Conservation (phyloP, 2,888 invertebrate genomes). For the Lithophane ornitopus region DNA sequence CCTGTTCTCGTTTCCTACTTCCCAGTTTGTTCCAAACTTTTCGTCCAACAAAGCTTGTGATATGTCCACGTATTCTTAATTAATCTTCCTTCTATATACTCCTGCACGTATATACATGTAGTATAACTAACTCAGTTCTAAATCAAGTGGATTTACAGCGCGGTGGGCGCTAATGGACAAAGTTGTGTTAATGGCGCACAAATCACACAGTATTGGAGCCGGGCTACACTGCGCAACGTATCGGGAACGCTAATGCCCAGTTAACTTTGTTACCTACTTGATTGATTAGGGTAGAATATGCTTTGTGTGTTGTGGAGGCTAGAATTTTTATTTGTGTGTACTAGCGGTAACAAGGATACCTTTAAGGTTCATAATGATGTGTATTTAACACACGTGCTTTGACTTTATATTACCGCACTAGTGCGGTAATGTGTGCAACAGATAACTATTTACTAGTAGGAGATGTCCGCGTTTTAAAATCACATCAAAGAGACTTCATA, state of each 20-base stretch:
- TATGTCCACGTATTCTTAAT: conserved; percentile 54
- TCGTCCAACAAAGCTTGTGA: conserved; percentile 13
- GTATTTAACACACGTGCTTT: no score
- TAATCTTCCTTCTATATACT: conserved; percentile 50
- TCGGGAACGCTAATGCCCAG: conserved; percentile 59
- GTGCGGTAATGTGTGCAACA: no score
- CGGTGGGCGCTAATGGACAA: conserved; percentile 72
- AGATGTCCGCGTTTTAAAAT: no score
- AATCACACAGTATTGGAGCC: conserved; percentile 63
- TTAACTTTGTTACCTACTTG: conserved; percentile 51
- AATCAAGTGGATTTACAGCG: conserved; percentile 79
- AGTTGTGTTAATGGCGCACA: conserved; percentile 70
- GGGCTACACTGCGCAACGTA: conserved; percentile 27
- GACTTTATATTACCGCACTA: no score
- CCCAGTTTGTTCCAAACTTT: not conserved
- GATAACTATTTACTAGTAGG: no score
- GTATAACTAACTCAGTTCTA: conserved; percentile 62
- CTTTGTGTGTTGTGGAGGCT: not conserved
- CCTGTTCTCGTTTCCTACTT: not conserved
- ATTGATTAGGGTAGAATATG: conserved; percentile 56
- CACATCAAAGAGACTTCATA: no score
- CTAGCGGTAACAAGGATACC: not conserved
- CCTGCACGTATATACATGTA: conserved; percentile 11
- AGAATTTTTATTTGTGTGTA: not conserved
- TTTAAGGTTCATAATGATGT: not conserved